Evolutionary conservation across 2,113 vertebrate genomes (phyloP).

Genomic region (Pelvicachromis taeniatus): DNA sequence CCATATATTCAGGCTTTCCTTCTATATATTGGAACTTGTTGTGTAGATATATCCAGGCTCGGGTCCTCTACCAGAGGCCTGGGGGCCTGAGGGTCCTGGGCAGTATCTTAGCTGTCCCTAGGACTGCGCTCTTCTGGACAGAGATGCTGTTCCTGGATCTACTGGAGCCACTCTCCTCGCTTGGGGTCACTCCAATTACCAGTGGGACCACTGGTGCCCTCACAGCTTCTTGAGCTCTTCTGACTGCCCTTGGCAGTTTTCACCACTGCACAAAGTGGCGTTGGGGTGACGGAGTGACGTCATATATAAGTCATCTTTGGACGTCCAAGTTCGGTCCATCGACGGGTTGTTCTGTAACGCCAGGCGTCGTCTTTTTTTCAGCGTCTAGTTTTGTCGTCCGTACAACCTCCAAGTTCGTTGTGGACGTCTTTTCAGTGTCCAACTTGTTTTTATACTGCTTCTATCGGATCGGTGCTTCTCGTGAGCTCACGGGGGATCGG

Average conservation of each 20-base stretch:
- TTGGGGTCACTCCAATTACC: background rate
- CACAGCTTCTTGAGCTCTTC: background rate
- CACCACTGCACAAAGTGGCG: background rate
- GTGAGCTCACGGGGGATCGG: too few relatives aligned
- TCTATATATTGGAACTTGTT: background rate
- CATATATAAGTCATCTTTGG: background rate
- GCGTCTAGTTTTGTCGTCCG: background rate
- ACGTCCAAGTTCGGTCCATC: background rate
- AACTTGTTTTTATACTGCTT: background rate
- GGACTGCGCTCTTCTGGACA: background rate
- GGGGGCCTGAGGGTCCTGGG: fast-evolving
- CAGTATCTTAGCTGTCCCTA: background rate
- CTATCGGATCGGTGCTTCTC: too few relatives aligned
- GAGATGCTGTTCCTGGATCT: background rate
- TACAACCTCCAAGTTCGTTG: background rate
- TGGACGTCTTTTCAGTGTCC: background rate
- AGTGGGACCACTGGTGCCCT: background rate
- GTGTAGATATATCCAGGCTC: background rate
- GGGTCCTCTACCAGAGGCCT: background rate
- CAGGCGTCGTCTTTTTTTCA: background rate
- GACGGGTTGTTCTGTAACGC: background rate
- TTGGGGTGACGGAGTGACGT: background rate
- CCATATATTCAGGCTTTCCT: background rate
- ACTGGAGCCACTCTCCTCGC: background rate
- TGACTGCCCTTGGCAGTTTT: background rate